Percentiles rank a stretch among this genome's conserved stretches.
Conservation (phyloP, 1,140 invertebrate species). For the Chrysopa pallens region DNA sequence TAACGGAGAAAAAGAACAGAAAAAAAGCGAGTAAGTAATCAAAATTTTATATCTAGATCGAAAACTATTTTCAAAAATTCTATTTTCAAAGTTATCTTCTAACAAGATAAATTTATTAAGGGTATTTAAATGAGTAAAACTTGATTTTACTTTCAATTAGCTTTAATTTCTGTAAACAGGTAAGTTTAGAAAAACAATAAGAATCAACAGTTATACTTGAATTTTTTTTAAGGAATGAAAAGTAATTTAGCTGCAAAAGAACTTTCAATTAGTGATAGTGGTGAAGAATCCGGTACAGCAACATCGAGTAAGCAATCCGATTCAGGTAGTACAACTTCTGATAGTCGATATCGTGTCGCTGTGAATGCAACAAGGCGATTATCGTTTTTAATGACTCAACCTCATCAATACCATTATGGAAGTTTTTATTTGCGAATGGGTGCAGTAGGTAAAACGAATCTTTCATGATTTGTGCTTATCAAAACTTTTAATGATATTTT, state of each 20-base stretch:
- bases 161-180: no score
- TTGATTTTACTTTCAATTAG: no score
- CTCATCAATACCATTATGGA: conserved; percentile 60
- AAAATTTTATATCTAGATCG: no score
- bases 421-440: conserved; percentile 89
- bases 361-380: conserved; percentile 29
- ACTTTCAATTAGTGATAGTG: neutral
- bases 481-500: neutral
- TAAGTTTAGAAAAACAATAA: no score
- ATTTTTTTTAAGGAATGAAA: no score
- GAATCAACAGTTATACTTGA: no score
- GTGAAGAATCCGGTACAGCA: conserved; percentile 5
- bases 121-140: no score
- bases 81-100: no score
- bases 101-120: neutral
- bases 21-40: conserved; percentile 11
- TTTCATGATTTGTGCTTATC: no score
- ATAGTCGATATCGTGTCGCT: conserved; percentile 5
- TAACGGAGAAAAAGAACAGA: conserved; percentile 30
- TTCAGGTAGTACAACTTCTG: conserved; percentile 26
- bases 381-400: conserved; percentile 24
- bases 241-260: no score
- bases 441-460: conserved; percentile 51
- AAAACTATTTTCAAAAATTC: no score
- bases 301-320: conserved; percentile 31